Base-by-base conservation (phyloP, 2,888 invertebrate species). In the Acanthosepion lycidas region DNA sequence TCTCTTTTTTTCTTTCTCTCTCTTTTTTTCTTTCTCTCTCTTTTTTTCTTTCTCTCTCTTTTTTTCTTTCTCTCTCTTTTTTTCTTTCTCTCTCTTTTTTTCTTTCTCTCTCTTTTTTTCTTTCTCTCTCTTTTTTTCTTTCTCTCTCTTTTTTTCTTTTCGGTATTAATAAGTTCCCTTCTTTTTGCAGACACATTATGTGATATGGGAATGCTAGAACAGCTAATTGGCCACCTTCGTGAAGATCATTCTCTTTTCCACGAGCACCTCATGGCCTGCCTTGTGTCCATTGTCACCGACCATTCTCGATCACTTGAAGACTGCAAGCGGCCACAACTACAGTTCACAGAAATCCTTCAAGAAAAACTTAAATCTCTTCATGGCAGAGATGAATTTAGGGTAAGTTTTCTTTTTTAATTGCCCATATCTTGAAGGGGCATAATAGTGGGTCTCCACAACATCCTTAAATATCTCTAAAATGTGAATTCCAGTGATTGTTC, bases 231-330 rank as follows among this genome's bases (percentile, higher is more conserved):
- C 59, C 96, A 97, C 55, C 95, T 97, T 33, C 96, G 96, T 92
- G 96, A 96, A 78, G 97, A 97, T 42, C 97, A 97, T 95, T 95
- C 96, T n/a, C 94, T 96, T 95, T 95, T 97, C 95, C 98, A 98
- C 95, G 98, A 98, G 96, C 98, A 98, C 96, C 96, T 98, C 18
- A 96, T 98, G 95, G 97, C 97, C 12, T 97, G 98, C 6, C 96
- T 98, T 51, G 96, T 98, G 33, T 96, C 97, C 33, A 95, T 98
- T 33, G 97, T 98, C 8, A 97, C 97, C 64, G 97, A 98, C 94
- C 98, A 98, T 96, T 96, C 96, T 23, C 96, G 97, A 18, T 96
- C 97, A 6, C 95, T 97, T 26, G 96, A 96, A 33, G 97, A 98
- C 95, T 98, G 98, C 96, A 97, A 96, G 51, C 97, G 97, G 94